Percentiles rank a stretch among this genome's conserved stretches.
Conservation (phyloP, 2,888 invertebrate species). For the Dynastes hyllus region DNA sequence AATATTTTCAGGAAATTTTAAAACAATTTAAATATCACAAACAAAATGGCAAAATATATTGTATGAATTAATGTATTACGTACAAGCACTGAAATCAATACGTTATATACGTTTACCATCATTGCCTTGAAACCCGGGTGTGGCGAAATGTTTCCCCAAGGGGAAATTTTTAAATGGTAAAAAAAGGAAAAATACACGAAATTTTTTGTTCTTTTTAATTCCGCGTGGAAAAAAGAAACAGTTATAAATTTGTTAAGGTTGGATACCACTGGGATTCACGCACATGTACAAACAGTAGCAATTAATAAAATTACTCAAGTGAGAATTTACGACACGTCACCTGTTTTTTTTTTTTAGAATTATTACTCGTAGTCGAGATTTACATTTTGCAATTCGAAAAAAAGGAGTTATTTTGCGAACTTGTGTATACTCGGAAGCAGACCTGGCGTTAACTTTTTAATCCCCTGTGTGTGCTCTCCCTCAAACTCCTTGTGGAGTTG, state of each 20-base stretch:
- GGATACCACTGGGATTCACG: neutral
- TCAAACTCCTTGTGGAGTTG: slow-evolving; percentile 17
- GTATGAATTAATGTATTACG: no score
- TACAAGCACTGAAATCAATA: no score
- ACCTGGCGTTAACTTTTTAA: slow-evolving; percentile 32
- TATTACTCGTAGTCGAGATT: neutral
- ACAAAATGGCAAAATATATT: no score
- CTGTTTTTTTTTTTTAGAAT: slow-evolving; percentile 24
- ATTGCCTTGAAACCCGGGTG: no score
- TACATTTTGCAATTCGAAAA: slow-evolving; percentile 19
- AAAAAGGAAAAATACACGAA: neutral
- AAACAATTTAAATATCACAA: no score
- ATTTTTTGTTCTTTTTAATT: neutral
- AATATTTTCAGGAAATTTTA: no score
- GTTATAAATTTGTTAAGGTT: neutral
- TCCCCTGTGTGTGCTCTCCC: slow-evolving; percentile 4
- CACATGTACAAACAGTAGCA: neutral
- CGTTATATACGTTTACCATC: no score
- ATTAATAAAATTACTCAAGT: slow-evolving; percentile 25
- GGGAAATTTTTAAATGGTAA: neutral
- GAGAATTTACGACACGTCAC: neutral
- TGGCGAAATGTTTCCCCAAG: neutral
- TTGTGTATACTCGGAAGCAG: slow-evolving; percentile 27
- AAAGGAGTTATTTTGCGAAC: neutral
- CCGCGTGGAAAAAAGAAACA: neutral